A percentile compares a stretch with the other conserved stretches of the same genome.
These are phyloP conservation scores for western clawed frog (Xenopus tropicalis) DNA, from an alignment of 2,113 vertebrate species.

Conservation along the genomic window DNA sequence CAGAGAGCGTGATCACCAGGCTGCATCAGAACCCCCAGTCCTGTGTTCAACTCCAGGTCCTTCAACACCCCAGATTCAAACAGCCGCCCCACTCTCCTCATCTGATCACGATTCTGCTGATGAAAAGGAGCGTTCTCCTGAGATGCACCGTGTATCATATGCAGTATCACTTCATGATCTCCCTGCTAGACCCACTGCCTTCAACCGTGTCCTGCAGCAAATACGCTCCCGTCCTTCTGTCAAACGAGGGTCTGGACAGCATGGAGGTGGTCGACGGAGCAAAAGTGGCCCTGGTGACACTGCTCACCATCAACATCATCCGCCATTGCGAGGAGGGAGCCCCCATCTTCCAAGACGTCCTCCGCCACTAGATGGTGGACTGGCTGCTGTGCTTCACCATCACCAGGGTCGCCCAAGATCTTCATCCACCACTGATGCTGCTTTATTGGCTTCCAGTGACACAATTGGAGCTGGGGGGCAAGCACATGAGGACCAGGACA, in stretches of 20 bases:
- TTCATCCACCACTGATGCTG: conserved; percentile 75
- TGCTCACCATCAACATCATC: conserved; percentile 35
- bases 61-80: conserved; percentile 19
- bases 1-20: conserved; percentile 66
- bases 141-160: conserved; percentile 81
- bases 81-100: conserved; percentile 43
- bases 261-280: conserved; percentile 62
- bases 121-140: conserved; percentile 76
- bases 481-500: conserved; percentile 63
- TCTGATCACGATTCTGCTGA: conserved; percentile 76
- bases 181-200: conserved; percentile 73
- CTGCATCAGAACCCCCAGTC: conserved; percentile 58
- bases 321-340: conserved; percentile 58
- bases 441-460: conserved; percentile 61
- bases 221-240: conserved; percentile 78
- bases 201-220: conserved; percentile 80
- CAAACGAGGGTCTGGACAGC: conserved; percentile 73
- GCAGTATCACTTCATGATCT: conserved; percentile 77
- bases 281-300: conserved; percentile 67
- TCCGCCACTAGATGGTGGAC: conserved; percentile 69
- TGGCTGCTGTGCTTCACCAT: conserved; percentile 73
- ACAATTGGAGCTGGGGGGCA: neutral
- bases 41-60: conserved; percentile 45
- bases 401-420: conserved; percentile 76
- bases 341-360: conserved; percentile 70